Base-by-base conservation (phyloP, 2,113 vertebrate species). In the Ophthalmolycus amberensis region DNA sequence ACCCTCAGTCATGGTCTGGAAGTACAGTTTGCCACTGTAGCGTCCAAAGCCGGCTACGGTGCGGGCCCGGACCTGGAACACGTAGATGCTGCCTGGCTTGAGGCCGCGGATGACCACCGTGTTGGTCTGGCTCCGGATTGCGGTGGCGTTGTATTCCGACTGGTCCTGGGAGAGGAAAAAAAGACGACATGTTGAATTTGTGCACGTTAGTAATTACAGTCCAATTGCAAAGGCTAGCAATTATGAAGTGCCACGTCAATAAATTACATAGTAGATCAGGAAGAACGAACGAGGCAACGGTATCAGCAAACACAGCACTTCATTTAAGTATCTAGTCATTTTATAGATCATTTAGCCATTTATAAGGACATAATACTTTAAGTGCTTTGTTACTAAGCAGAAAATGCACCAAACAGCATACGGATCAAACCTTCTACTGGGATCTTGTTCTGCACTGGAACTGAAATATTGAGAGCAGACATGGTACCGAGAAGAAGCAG, bases 1-100 rank as follows among this genome's bases (percentile, higher is more conserved):
- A 99, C 98, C 98, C 95, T 99, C 98, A 0, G 98, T 99, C 98
- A 99, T 99, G 93, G 98, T 99, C 95, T 99, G 98, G 95, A 99
- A 99, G 90, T 99, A 99, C 95, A 99, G 98, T 94, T 99, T 99
- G 77, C 98, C 98, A 0, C 98, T 99, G 92, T 97, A 99, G 81
- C 98, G 97, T 90, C 98, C 98, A 0, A 99, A 99, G 3, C 98
- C 98, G 0, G 98, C 98, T 80, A 99, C 98, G 0, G 98, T 99
- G 77, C 98, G 97, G 0, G 98, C 98, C 83, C 98, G 97, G 92
- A 99, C 98, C 95, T 98, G 97, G 96, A 99, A 99, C 83, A 99
- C 98, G 71, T 99, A 99, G 95, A 99, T 99, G 93, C 95, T 97
- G 62, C 98, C 98, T 1, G 97, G 94, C 88, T 96, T 98, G 86